phyloP scores from a whole-genome alignment of 2,888 invertebrate species.

The Molorchus minor region DNA sequence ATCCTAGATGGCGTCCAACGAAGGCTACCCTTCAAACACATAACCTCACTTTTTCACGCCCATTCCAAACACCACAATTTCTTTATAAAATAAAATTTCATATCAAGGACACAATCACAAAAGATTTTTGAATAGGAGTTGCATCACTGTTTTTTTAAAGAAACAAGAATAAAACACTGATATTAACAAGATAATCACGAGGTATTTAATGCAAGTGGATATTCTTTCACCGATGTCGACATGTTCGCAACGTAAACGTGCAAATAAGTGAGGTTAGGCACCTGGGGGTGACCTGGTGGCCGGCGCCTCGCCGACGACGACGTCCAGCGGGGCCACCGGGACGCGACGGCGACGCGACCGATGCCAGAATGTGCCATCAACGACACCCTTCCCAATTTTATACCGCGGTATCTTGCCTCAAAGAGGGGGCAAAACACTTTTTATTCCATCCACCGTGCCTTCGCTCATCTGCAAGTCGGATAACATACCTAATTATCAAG shows the following conservation, averaged over 20 bases:
- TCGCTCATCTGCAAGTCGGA: constrained; percentile 89
- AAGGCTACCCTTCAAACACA: constrained; percentile 27
- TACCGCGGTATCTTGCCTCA: constrained; percentile 60
- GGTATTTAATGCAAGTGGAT: too few species aligned
- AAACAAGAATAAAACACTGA: neutral
- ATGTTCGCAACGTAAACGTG: neutral
- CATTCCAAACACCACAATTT: neutral
- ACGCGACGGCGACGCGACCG: constrained; percentile 57
- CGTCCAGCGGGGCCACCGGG: constrained; percentile 45
- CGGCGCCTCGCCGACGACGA: constrained; percentile 42
- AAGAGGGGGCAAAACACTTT: constrained; percentile 74
- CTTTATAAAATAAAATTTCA: neutral
- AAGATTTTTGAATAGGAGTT: too few species aligned
- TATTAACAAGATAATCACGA: neutral
- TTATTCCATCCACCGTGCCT: constrained; percentile 76
- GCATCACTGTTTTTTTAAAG: too few species aligned
- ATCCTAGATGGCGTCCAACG: constrained; percentile 35
- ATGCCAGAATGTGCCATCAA: constrained; percentile 63
- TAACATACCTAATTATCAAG: constrained; percentile 91
- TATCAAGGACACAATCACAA: constrained; percentile 4
- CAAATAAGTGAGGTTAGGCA: constrained; percentile 22
- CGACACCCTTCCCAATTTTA: constrained; percentile 64
- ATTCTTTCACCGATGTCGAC: neutral
- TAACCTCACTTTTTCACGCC: constrained; percentile 41
- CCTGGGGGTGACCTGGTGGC: constrained; percentile 48